Conservation (phyloP, 1,140 invertebrate genomes). For the Drosophila ficusphila region DNA sequence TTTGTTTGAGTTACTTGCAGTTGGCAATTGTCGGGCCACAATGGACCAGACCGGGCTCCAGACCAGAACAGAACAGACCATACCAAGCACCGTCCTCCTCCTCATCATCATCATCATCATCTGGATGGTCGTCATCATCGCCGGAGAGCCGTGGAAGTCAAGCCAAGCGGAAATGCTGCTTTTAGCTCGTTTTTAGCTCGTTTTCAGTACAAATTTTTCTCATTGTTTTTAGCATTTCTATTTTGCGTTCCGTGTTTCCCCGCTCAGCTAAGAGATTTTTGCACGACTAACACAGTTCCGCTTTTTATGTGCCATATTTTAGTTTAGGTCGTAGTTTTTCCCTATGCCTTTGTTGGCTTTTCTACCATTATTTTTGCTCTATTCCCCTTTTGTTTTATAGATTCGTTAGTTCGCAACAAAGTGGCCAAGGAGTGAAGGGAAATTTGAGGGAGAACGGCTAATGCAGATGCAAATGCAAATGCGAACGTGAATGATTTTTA, state of each 20-base stretch:
- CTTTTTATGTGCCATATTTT: conserved; percentile 61
- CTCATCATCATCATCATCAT: conserved; percentile 3
- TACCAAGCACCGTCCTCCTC: conserved; percentile 33
- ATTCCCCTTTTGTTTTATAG: conserved; percentile 55
- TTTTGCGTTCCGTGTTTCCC: conserved; percentile 35
- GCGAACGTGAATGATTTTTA: conserved; percentile 69
- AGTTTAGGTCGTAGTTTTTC: conserved; percentile 33
- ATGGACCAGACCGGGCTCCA: conserved; percentile 39
- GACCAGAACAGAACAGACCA: not conserved
- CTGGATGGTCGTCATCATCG: not conserved
- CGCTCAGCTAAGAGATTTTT: conserved; percentile 52
- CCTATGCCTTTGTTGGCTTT: conserved; percentile 17
- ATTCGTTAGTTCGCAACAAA: conserved; percentile 72
- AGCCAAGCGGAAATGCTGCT: conserved; percentile 79
- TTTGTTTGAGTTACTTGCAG: conserved; percentile 73
- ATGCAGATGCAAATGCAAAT: conserved; percentile 52
- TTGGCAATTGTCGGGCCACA: conserved; percentile 59
- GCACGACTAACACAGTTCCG: conserved; percentile 72
- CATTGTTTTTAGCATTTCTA: conserved; percentile 43
- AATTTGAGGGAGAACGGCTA: conserved; percentile 21
- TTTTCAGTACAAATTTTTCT: conserved; percentile 50
- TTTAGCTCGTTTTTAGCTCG: conserved; percentile 79
- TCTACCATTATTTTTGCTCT: conserved; percentile 37
- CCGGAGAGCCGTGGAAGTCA: conserved; percentile 62
- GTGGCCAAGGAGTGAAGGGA: conserved; percentile 15